These are phyloP conservation scores for Microcebus lehilahytsara DNA, from an alignment of 2,113 vertebrate genomes.

Conservation along the genomic window DNA sequence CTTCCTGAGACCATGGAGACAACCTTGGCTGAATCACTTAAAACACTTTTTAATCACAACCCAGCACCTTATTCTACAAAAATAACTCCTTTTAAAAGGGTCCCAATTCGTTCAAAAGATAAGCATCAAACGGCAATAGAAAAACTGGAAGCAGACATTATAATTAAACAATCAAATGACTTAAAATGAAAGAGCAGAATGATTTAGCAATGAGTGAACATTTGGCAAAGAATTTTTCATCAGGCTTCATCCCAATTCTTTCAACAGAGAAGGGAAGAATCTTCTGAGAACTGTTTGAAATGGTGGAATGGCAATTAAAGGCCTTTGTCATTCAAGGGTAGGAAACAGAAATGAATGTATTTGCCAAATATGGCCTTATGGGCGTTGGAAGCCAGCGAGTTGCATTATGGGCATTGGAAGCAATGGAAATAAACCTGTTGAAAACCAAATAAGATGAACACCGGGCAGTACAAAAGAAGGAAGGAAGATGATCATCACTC, in stretches of 20 bases:
- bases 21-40: constrained; percentile 56
- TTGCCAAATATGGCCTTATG: constrained; percentile 74
- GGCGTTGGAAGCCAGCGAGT: constrained; percentile 72
- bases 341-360: constrained; percentile 73
- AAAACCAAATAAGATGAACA: constrained; percentile 83
- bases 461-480: constrained; percentile 86
- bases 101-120: constrained; percentile 84
- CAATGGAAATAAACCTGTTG: constrained; percentile 87
- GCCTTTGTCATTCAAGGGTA: constrained; percentile 43
- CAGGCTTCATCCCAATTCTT: constrained; percentile 70
- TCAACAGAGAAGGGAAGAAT: constrained; percentile 73
- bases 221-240: constrained; percentile 76
- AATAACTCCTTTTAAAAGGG: constrained; percentile 85
- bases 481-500: constrained; percentile 87
- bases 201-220: constrained; percentile 68
- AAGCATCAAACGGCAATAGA: constrained; percentile 74
- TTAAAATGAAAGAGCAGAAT: constrained; percentile 64
- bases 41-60: constrained; percentile 68
- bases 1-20: constrained; percentile 61
- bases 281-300: constrained; percentile 74
- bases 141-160: constrained; percentile 77
- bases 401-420: constrained; percentile 69
- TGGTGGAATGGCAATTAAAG: constrained; percentile 23
- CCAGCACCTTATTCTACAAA: constrained; percentile 80
- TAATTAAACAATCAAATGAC: constrained; percentile 70